Percentiles rank a stretch among this genome's conserved stretches.
Evolutionary conservation across 1,140 invertebrate genomes (phyloP).

Genomic region (Drosophila murphyi): DNA sequence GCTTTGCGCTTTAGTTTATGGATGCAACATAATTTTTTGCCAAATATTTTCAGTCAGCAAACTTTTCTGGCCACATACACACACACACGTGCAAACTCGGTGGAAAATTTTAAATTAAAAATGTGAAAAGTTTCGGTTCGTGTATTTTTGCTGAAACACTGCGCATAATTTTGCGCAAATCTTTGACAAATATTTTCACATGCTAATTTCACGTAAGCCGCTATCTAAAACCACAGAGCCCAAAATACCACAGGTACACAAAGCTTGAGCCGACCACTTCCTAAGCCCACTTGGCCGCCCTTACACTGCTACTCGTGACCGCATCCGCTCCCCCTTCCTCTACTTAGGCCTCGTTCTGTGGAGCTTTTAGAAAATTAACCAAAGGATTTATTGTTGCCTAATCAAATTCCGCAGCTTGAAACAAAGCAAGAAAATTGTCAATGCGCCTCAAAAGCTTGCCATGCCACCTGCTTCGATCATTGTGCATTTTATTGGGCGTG

Average conservation of each 20-base stretch:
- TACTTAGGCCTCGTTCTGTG: not conserved
- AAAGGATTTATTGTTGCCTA: conserved; percentile 79
- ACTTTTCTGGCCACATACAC: conserved; percentile 53
- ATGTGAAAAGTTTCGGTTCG: conserved; percentile 70
- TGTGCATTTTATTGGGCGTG: not conserved
- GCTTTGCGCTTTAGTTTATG: conserved; percentile 74
- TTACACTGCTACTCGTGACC: too few species aligned
- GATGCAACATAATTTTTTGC: conserved; percentile 74
- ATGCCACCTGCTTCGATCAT: conserved; percentile 31
- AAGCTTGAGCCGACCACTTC: conserved; percentile 32
- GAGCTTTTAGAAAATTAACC: conserved; percentile 57
- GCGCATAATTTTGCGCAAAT: conserved; percentile 80
- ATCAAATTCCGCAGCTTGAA: conserved; percentile 74
- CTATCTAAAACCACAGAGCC: not conserved
- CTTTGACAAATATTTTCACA: conserved; percentile 82
- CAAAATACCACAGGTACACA: conserved; percentile 69
- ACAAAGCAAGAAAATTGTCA: conserved; percentile 75
- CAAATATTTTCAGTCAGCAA: conserved; percentile 74
- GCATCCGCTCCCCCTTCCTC: not conserved
- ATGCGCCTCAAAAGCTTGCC: conserved; percentile 61
- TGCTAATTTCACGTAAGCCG: conserved; percentile 75
- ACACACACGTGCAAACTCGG: conserved; percentile 43
- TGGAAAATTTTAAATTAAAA: conserved; percentile 78
- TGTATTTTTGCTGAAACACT: conserved; percentile 76
- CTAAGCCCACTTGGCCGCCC: not conserved